Evolutionary conservation across 2,797 vertebrate species (phyloP), one percentile per base, ranked within the genome.

Genomic region (Borostomias antarcticus): DNA sequence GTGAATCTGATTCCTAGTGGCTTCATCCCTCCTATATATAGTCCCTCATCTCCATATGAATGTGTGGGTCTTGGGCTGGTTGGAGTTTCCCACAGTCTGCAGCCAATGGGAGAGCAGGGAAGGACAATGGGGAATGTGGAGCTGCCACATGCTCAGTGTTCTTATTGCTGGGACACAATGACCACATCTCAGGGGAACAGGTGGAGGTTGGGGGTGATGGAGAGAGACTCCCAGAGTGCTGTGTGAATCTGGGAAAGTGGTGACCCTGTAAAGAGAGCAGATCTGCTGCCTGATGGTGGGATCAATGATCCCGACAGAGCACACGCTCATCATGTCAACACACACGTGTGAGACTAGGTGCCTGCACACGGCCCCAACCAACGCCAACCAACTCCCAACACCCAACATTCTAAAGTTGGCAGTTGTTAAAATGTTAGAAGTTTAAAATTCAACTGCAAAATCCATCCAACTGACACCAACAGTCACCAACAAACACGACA

Each of bases 21-120:
- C 74, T 73, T 23, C 61, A 77, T 72, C 76, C 68, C 76, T 85
- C 79, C 79, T 94, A 89, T 93, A 92, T 96, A 96, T 95, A 92
- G 43, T 2, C 78, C 7, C 65, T 17, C 77, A 85, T 87, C 84
- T 86, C 85, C 92, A 92, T 94, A 89, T 89, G 77, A 93, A 92
- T 89, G 88, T 88, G 84, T 96, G 94, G 89, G 92, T 91, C 84
- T 89, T 28, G 68, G 81, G 87, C 69, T 73, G 69, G 69, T 72
- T 78, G 63, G 70, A 85, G 78, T 90, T 97, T 96, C 95, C 92
- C 95, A 96, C 95, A 94, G 86, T 95, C 72, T 29, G 62, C 30
- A 89, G 86, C 95, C 94, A 95, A 96, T 97, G 92, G 86, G 1
- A 73, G 78, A 73, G 74, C 75, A 43, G 0, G 0, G 15, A 17